Percentiles rank a stretch among this genome's conserved stretches.
phyloP scores from a whole-genome alignment of 2,797 vertebrate species.

The Hirundo rustica region DNA sequence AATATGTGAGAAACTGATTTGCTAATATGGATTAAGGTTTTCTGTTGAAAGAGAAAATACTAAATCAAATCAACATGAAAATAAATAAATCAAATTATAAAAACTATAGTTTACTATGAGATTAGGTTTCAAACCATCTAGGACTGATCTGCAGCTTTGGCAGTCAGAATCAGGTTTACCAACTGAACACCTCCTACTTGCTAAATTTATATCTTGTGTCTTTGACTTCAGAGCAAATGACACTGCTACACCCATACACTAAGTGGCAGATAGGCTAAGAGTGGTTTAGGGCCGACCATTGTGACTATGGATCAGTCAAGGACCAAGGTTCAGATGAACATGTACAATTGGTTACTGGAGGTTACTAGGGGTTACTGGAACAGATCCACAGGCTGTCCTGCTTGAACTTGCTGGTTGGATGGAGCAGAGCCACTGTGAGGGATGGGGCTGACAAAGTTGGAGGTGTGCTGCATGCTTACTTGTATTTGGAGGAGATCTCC shows the following conservation, averaged over 20 bases:
- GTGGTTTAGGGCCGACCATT: background rate
- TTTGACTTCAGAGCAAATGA: background rate
- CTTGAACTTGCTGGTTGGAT: background rate
- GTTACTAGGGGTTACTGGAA: background rate
- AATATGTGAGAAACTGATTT: background rate
- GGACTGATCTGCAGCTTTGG: background rate
- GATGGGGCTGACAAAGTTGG: background rate
- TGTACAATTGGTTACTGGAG: background rate
- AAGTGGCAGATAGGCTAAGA: background rate
- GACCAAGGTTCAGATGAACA: background rate
- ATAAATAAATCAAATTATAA: background rate
- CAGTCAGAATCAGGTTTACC: background rate
- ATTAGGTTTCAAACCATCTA: background rate
- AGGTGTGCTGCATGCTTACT: background rate
- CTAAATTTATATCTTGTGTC: background rate
- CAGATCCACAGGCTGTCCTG: background rate
- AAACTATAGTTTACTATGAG: background rate
- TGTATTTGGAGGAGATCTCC: background rate
- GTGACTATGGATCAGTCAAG: background rate
- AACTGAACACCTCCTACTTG: background rate
- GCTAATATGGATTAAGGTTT: background rate
- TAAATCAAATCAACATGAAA: background rate
- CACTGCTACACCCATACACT: rapidly evolving
- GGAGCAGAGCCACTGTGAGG: background rate
- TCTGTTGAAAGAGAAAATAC: background rate